These are phyloP conservation scores for Atractosteus spatula DNA, from an alignment of 2,113 vertebrate species.

Conservation along the genomic window DNA sequence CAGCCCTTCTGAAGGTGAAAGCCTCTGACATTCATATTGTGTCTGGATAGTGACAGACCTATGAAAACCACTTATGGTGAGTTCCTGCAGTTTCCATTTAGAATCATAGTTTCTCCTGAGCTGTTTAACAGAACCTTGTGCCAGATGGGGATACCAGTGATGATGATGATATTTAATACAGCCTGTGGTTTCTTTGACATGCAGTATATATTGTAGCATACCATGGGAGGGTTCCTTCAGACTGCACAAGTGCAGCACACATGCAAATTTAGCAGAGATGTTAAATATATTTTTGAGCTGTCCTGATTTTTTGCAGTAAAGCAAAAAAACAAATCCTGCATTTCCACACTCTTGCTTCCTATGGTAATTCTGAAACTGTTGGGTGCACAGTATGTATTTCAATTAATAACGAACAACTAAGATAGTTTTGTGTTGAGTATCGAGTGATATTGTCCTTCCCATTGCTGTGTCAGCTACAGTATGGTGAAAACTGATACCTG, in stretches of 20 bases:
- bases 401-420: conserved; percentile 25
- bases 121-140: conserved; percentile 24
- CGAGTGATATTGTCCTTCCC: conserved; percentile 29
- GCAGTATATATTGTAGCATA: no score
- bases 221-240: no score
- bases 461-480: conserved; percentile 54
- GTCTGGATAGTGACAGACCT: no score
- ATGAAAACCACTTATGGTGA: no score
- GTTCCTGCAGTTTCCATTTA: conserved; percentile 2
- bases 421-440: conserved; percentile 20
- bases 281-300: no score
- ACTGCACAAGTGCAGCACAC: no score
- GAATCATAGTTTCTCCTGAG: conserved; percentile 19
- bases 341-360: not conserved
- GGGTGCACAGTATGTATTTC: conserved; percentile 11
- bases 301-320: not conserved
- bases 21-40: no score
- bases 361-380: no score
- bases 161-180: conserved; percentile 1
- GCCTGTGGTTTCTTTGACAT: no score
- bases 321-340: not conserved
- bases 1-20: no score
- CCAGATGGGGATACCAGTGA: conserved; percentile 29
- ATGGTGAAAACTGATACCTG: conserved; percentile 48
- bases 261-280: no score